phyloP scores from a whole-genome alignment of 2,888 invertebrate species.

The Halictus ligatus region DNA sequence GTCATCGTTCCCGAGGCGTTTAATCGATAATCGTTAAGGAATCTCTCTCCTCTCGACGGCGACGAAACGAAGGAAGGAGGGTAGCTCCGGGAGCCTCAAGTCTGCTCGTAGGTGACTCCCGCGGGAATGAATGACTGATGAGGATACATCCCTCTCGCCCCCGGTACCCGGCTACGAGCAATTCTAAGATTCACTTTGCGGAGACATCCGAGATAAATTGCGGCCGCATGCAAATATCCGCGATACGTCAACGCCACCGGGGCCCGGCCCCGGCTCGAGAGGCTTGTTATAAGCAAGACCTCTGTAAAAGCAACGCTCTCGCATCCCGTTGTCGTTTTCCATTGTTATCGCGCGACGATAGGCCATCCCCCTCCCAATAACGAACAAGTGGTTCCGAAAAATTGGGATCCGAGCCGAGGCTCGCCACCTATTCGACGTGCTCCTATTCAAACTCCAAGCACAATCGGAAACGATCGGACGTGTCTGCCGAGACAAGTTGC shows the following conservation, averaged over 20 bases:
- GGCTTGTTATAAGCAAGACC: constrained; percentile 44
- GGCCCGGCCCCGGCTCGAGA: not conserved
- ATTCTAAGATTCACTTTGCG: constrained; percentile 74
- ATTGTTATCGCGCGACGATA: constrained; percentile 44
- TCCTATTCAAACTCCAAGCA: constrained; percentile 4
- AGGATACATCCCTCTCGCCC: constrained; percentile 45
- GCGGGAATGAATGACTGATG: constrained; percentile 76
- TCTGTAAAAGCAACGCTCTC: constrained; percentile 30
- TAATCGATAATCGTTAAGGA: constrained; percentile 70
- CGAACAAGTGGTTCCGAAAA: constrained; percentile 40
- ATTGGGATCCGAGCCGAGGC: not conserved
- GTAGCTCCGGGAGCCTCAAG: not conserved
- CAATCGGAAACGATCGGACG: not conserved
- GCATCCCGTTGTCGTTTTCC: constrained; percentile 45
- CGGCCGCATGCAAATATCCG: constrained; percentile 74
- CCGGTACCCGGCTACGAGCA: constrained; percentile 47
- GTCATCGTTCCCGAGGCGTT: constrained; percentile 36
- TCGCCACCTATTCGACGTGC: not conserved
- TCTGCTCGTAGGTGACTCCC: constrained; percentile 56
- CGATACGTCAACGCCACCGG: constrained; percentile 67
- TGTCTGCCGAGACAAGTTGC: not conserved
- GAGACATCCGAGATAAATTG: constrained; percentile 74
- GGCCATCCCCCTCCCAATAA: constrained; percentile 20
- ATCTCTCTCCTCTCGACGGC: not conserved
- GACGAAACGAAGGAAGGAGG: constrained; percentile 17